Evolutionary conservation across 2,888 invertebrate genomes (phyloP).

Genomic region (Ametastegia equiseti): DNA sequence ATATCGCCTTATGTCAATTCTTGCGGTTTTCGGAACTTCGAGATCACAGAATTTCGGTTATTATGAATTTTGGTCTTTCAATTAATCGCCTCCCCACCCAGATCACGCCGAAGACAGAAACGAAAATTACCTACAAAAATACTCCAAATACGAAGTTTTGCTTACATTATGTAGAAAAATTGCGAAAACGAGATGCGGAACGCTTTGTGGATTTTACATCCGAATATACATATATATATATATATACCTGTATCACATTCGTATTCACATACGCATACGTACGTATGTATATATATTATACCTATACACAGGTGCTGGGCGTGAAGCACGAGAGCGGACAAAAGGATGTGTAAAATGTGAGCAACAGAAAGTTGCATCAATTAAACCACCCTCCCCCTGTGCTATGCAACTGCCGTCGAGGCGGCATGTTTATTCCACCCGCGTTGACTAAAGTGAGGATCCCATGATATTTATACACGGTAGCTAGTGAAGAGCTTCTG

Average conservation of each 20-base stretch:
- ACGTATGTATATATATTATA: background rate
- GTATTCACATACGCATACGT: too few species aligned
- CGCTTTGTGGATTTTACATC: slow-evolving; percentile 29
- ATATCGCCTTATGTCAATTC: too few species aligned
- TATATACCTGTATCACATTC: too few species aligned
- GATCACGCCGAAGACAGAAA: background rate
- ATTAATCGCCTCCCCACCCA: too few species aligned
- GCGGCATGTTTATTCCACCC: slow-evolving; percentile 29
- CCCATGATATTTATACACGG: slow-evolving; percentile 39
- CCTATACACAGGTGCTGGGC: background rate
- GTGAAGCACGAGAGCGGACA: background rate
- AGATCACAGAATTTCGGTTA: too few species aligned
- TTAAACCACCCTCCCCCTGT: background rate
- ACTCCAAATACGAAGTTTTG: background rate
- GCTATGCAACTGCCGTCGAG: slow-evolving; percentile 3
- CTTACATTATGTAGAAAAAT: slow-evolving; percentile 14
- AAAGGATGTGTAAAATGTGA: slow-evolving; percentile 22
- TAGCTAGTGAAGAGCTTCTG: slow-evolving; percentile 4
- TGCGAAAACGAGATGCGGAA: background rate
- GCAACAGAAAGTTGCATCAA: slow-evolving; percentile 35
- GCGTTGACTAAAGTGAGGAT: slow-evolving; percentile 36
- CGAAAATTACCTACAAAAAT: background rate
- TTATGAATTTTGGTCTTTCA: too few species aligned
- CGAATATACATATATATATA: background rate
- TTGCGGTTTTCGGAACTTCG: too few species aligned